Evolutionary conservation across 2,888 invertebrate genomes (phyloP).

Genomic region (Pedicia rivosa): DNA sequence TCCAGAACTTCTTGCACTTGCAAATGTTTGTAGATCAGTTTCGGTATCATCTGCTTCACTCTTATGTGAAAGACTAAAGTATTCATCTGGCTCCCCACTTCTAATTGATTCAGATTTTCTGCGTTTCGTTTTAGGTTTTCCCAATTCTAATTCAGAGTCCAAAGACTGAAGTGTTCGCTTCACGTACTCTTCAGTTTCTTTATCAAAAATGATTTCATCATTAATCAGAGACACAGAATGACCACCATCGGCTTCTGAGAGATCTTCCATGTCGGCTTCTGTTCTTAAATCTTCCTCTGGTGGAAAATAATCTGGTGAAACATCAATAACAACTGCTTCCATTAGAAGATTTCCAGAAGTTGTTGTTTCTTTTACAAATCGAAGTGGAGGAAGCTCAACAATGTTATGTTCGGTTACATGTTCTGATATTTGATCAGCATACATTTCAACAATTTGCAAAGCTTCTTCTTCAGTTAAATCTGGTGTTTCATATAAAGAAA

Average conservation of each 20-base stretch:
- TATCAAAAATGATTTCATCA: slow-evolving; percentile 32
- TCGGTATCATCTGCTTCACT: slow-evolving; percentile 41
- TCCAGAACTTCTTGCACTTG: slow-evolving; percentile 44
- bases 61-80: slow-evolving; percentile 40
- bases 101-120: slow-evolving; percentile 47
- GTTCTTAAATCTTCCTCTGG: slow-evolving; percentile 68
- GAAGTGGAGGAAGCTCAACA: slow-evolving; percentile 69
- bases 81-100: slow-evolving; percentile 46
- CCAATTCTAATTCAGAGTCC: slow-evolving; percentile 39
- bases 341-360: slow-evolving; percentile 73
- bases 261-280: slow-evolving; percentile 74
- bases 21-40: slow-evolving; percentile 48
- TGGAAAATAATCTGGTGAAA: slow-evolving; percentile 68
- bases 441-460: slow-evolving; percentile 83
- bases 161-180: slow-evolving; percentile 28
- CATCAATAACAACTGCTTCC: slow-evolving; percentile 85
- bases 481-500: slow-evolving; percentile 81
- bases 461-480: slow-evolving; percentile 87
- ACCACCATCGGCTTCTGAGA: slow-evolving; percentile 59
- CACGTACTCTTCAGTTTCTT: slow-evolving; percentile 31
- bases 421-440: slow-evolving; percentile 82
- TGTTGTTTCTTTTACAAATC: slow-evolving; percentile 80
- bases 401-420: slow-evolving; percentile 72
- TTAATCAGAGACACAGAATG: slow-evolving; percentile 37
- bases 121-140: slow-evolving; percentile 35